phyloP scores from a whole-genome alignment of 2,888 invertebrate genomes.

The Leptopilina syphax region DNA sequence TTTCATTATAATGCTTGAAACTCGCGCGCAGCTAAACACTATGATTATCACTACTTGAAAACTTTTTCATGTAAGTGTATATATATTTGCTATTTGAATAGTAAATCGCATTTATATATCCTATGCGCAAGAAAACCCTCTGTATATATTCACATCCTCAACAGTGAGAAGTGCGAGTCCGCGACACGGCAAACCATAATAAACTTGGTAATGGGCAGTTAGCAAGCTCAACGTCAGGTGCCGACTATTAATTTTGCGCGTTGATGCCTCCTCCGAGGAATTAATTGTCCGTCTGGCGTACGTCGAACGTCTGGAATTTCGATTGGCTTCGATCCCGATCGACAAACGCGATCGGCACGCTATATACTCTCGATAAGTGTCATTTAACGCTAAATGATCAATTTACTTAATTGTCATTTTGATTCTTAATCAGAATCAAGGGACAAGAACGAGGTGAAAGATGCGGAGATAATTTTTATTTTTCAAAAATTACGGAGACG shows the following conservation, averaged over 20 bases:
- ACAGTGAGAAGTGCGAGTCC: slow-evolving; percentile 49
- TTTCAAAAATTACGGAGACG: not conserved
- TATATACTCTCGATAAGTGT: slow-evolving; percentile 26
- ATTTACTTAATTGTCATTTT: not conserved
- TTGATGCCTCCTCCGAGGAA: slow-evolving; percentile 59
- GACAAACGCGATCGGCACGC: slow-evolving; percentile 45
- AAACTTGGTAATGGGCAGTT: slow-evolving; percentile 67
- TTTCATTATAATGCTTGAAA: not conserved
- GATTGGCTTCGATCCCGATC: slow-evolving; percentile 47
- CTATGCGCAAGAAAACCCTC: not conserved
- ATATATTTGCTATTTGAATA: slow-evolving; percentile 29
- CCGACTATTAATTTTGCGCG: slow-evolving; percentile 66
- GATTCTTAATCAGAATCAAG: not conserved
- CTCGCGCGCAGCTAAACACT: not conserved
- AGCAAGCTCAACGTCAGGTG: slow-evolving; percentile 63
- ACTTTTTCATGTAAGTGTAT: not conserved
- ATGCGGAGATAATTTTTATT: not conserved
- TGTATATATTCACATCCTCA: not conserved
- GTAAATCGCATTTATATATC: slow-evolving; percentile 31
- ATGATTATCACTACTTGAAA: slow-evolving; percentile 26
- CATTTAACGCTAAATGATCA: not conserved
- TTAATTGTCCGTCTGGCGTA: slow-evolving; percentile 62
- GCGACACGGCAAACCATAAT: slow-evolving; percentile 63
- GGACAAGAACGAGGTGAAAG: not conserved
- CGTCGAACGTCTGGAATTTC: slow-evolving; percentile 53